phyloP scores from a whole-genome alignment of 2,888 invertebrate species.

The Pseudanteris insignis region DNA sequence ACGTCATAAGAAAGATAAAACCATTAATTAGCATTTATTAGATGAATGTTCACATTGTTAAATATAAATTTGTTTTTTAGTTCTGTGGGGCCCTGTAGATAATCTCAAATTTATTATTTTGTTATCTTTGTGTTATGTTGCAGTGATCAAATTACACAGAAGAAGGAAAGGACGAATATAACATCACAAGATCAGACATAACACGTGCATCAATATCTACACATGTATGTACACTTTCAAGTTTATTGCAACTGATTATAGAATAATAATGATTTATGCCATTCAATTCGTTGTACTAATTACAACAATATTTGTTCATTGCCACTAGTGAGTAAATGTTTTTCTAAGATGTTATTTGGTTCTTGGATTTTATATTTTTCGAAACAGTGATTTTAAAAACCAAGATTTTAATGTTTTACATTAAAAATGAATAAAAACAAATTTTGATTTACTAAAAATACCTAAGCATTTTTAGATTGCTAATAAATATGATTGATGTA shows the following conservation, averaged over 20 bases:
- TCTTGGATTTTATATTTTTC: no score
- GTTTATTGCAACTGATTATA: constrained; percentile 1
- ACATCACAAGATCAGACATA: constrained; percentile 17
- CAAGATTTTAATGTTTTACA: no score
- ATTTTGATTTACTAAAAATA: no score
- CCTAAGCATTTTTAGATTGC: no score
- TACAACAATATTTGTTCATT: no score
- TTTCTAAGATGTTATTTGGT: no score
- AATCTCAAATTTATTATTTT: constrained; percentile 10
- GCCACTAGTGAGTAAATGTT: no score
- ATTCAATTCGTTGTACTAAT: no score
- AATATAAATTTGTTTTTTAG: constrained; percentile 10
- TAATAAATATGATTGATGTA: no score
- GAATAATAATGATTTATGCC: neutral
- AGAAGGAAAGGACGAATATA: constrained; percentile 24
- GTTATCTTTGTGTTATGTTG: constrained; percentile 25
- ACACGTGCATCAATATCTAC: constrained; percentile 26
- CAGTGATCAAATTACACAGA: constrained; percentile 20
- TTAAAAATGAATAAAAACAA: no score
- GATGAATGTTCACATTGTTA: constrained; percentile 12
- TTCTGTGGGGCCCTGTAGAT: constrained; percentile 12
- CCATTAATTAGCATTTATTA: neutral
- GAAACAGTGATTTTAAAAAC: no score
- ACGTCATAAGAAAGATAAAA: constrained; percentile 2
- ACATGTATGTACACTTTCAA: constrained; percentile 10